Percentiles rank a stretch among this genome's conserved stretches.
phyloP scores from a whole-genome alignment of 1,140 invertebrate genomes.

The Micrasema minimum region DNA sequence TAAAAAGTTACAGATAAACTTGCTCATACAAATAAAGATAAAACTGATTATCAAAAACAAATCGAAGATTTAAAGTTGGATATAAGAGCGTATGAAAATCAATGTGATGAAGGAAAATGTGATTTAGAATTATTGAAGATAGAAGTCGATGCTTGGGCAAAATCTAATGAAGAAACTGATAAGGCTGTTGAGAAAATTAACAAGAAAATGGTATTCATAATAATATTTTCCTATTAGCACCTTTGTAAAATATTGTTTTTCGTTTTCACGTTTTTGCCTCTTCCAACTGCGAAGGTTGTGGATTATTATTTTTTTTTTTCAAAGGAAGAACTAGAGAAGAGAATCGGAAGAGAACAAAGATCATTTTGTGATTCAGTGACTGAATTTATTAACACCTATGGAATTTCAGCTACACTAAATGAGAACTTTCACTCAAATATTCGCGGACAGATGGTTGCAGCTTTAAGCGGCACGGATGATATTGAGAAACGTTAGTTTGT shows the following conservation, averaged over 20 bases:
- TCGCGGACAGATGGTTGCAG: constrained; percentile 39
- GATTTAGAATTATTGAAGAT: constrained; percentile 37
- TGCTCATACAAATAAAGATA: constrained; percentile 6
- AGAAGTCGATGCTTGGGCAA: constrained; percentile 15
- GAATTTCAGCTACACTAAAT: constrained; percentile 36
- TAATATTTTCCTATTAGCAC: background rate
- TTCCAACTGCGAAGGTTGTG: background rate
- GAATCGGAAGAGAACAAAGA: constrained; percentile 7
- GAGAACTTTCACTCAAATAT: constrained; percentile 25
- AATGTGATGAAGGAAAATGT: constrained; percentile 24
- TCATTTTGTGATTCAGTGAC: constrained; percentile 36
- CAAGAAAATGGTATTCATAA: background rate
- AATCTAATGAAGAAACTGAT: constrained; percentile 1
- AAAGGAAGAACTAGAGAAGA: constrained; percentile 30
- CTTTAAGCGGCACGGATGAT: constrained; percentile 19
- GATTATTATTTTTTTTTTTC: background rate
- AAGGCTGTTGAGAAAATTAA: background rate
- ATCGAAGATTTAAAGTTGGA: constrained; percentile 17
- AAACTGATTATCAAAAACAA: constrained; percentile 13
- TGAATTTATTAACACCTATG: constrained; percentile 42
- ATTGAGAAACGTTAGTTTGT: constrained; percentile 5
- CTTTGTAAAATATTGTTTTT: background rate
- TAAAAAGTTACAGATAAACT: constrained; percentile 26
- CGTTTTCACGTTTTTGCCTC: background rate
- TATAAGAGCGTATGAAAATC: constrained; percentile 11